Base-by-base conservation (phyloP, 2,888 invertebrate species). In the Morpho deidamia region DNA sequence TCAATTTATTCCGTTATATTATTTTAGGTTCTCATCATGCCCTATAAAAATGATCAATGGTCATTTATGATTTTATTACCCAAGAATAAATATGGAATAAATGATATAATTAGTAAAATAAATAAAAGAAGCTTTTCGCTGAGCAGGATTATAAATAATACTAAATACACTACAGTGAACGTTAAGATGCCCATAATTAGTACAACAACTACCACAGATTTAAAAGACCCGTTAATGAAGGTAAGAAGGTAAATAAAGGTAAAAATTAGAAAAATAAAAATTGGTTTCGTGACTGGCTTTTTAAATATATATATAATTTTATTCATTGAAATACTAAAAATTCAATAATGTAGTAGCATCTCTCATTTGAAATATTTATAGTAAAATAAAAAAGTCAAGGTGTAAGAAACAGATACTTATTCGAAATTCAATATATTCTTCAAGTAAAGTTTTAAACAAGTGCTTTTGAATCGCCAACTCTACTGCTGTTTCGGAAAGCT, bases 11-110 rank as follows among this genome's bases (percentile, higher is more conserved):
- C 23, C 23, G 23, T 23, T 5, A 37, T 37, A 37, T 37, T 37
- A 37, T 23, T 51, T 55, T 53, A 63, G 63, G 53, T 60, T 42
- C 8, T 58, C 5, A 43, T 61, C 11, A 14, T 59, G 32, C 58
- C 52, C 1, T 64, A 60, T 14, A 32, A 39, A 52, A 61, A 41
- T 42, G 33, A 32, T 2, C 56, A 57, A 39, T 58, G 56, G 33
- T 38, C 59, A 9, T 57, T 53, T 34, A n/a, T 58, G 23, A 43
- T 55, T 8, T 42, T 44, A 2, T 45, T 61, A 37, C 61, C 61
- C 1, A 59, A 48, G 10, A 40, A 35, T 7, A 51, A 43, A 39
- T 10, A 50, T 11, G 61, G 56, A 11, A 48, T 61, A 11, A 11
- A 51, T n/a, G 37, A 45, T 7, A 43, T 61, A 14, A 47, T 61